Conservation (phyloP, 2,888 invertebrate genomes). For the Macrophya annulata region DNA sequence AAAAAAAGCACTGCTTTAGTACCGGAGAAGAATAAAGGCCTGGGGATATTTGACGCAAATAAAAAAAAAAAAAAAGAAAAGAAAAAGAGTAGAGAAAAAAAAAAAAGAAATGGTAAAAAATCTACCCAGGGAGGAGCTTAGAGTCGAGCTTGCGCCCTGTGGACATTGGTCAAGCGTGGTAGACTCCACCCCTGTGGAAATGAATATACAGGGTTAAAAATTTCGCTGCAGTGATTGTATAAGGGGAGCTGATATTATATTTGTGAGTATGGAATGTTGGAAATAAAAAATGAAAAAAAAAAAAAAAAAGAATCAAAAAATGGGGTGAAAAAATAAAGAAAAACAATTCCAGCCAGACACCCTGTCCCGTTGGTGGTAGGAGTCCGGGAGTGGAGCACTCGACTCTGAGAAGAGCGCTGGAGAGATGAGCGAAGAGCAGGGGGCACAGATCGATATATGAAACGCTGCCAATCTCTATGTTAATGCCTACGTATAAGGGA, state of each 20-base stretch:
- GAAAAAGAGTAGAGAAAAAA: slow-evolving; percentile 56
- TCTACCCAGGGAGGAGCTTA: slow-evolving; percentile 71
- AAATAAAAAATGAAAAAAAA: neutral
- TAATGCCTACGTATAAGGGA: slow-evolving; percentile 71
- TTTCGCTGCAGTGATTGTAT: neutral
- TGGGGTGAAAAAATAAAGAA: slow-evolving; percentile 52
- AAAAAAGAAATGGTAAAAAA: slow-evolving; percentile 54
- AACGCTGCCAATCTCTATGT: slow-evolving; percentile 79
- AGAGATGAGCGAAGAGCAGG: slow-evolving; percentile 58
- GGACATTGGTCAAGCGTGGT: slow-evolving; percentile 75
- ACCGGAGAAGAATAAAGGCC: slow-evolving; percentile 55
- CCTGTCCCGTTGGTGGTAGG: slow-evolving; percentile 51
- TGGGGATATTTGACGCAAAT: slow-evolving; percentile 52
- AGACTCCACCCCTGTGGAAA: slow-evolving; percentile 76
- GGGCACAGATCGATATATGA: slow-evolving; percentile 77
- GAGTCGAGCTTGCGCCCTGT: slow-evolving; percentile 72
- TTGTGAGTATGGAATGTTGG: neutral
- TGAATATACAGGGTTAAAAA: neutral
- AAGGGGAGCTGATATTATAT: neutral
- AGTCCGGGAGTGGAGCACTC: slow-evolving; percentile 52
- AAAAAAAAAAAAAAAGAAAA: slow-evolving; percentile 57
- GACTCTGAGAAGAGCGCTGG: slow-evolving; percentile 53
- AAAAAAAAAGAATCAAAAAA: slow-evolving; percentile 21
- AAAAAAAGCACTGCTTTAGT: slow-evolving; percentile 54
- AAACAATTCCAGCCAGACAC: slow-evolving; percentile 59